These are phyloP conservation scores for Dryoscopus gambensis DNA, from an alignment of 2,113 vertebrate genomes.

Conservation along the genomic window DNA sequence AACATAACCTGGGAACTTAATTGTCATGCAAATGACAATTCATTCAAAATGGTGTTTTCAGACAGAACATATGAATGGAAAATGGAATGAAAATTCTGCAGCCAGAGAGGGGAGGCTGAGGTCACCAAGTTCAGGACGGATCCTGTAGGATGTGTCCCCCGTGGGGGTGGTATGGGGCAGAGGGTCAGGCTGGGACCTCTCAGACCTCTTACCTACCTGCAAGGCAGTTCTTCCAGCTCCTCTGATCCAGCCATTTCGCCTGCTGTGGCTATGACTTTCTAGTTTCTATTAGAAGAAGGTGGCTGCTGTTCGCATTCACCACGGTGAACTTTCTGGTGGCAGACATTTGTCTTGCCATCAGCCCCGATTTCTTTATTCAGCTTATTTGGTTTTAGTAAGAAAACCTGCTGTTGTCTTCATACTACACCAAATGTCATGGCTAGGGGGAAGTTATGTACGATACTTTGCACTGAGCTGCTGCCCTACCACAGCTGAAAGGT, in stretches of 20 bases:
- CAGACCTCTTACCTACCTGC: neutral
- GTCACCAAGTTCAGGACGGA: neutral
- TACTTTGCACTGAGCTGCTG: neutral
- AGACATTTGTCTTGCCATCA: neutral
- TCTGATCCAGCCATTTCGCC: rapidly evolving
- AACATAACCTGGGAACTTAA: neutral
- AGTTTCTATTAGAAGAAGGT: neutral
- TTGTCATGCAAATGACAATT: rapidly evolving
- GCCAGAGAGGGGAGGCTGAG: neutral
- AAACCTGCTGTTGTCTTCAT: neutral
- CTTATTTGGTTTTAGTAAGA: neutral
- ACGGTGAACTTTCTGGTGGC: neutral
- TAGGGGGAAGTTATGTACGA: neutral
- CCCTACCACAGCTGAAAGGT: neutral
- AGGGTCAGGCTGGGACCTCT: neutral
- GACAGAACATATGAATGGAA: neutral
- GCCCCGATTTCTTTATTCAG: neutral
- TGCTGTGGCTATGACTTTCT: neutral
- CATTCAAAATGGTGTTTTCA: neutral
- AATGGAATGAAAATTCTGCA: neutral
- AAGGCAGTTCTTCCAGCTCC: neutral
- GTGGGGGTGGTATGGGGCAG: neutral
- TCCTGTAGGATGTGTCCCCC: neutral
- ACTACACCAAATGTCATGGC: neutral
- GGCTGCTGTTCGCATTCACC: neutral